phyloP scores from a whole-genome alignment of 2,113 vertebrate genomes.

The Urocitellus parryii region DNA sequence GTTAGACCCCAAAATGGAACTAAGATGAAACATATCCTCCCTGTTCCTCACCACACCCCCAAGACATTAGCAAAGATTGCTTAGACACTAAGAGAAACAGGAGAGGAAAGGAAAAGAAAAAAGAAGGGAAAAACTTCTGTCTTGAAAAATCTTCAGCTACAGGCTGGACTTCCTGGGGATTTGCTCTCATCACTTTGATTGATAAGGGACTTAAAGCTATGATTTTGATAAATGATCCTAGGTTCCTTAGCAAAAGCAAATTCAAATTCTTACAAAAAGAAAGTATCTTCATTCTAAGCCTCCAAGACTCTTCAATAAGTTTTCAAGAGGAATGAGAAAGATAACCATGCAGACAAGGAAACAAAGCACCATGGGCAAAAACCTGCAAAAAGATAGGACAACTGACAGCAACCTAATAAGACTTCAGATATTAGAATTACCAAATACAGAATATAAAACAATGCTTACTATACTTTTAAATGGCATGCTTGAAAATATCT shows the following conservation, averaged over 20 bases:
- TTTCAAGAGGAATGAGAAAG: neutral
- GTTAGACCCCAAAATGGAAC: neutral
- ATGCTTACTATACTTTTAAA: constrained; percentile 3
- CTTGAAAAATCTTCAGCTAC: neutral
- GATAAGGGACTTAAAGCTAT: neutral
- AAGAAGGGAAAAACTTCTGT: neutral
- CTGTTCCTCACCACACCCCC: neutral
- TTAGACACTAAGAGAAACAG: neutral
- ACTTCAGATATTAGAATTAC: constrained; percentile 16
- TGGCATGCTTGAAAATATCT: neutral
- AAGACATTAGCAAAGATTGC: neutral
- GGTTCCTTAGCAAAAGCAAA: neutral
- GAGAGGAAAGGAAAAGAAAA: neutral
- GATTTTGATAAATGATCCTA: neutral
- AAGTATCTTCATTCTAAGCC: neutral
- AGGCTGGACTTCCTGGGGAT: neutral
- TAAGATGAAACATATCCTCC: neutral
- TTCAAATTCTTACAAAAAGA: neutral
- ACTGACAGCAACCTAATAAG: neutral
- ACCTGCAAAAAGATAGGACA: neutral
- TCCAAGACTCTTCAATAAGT: neutral
- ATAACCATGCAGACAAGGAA: neutral
- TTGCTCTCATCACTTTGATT: neutral
- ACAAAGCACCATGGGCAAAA: neutral
- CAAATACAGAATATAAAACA: neutral